Base-by-base conservation (phyloP, 2,888 invertebrate species). In the Protodeltote pygarga region DNA sequence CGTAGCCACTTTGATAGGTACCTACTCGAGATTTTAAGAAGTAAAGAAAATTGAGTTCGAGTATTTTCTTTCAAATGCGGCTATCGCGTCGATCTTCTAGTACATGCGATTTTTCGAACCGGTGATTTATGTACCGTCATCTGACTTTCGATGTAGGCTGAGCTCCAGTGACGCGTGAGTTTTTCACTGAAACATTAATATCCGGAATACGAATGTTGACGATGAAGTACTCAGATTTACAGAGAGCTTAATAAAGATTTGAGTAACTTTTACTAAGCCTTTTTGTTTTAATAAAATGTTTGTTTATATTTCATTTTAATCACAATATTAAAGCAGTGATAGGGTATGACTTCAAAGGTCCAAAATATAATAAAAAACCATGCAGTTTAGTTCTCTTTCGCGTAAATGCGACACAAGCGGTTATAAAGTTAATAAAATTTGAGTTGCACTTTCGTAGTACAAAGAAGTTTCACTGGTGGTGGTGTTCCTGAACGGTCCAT, bases 41-140 rank as follows among this genome's bases (percentile, higher is more conserved):
- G 58, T 68, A 65, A 39, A 46, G 62, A 55, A 69, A 65, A 69
- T 62, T 64, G 57, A 16, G 57, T 63, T 64, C 27, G 38, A 47
- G 23, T 45, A 58, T 58, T 65, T 61, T 29, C 45, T 60, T 58
- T 52, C 29, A 45, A 64, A 68, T 59, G 25, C 45, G 14, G 28
- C 45, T 45, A 51, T 40, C 40, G 32, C 28, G 38, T 25, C 35
- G 28, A 32, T 40, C 25, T 17, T 46, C 9, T n/a, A 31, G 46
- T 42, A 32, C 52, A 50, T 32, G 45, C 42, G 49, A 51, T 45
- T 54, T 63, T 54, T 58, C 21, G 28, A 54, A 48, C 48, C 49
- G 16, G 42, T 45, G 31, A 49, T 54, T 60, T 64, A 63, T 67
- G 41, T 47, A 49, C 39, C 34, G 37, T 35, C 39, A 40, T 47